Base-by-base conservation (phyloP, 2,797 vertebrate species). In the Trematomus bernacchii region DNA sequence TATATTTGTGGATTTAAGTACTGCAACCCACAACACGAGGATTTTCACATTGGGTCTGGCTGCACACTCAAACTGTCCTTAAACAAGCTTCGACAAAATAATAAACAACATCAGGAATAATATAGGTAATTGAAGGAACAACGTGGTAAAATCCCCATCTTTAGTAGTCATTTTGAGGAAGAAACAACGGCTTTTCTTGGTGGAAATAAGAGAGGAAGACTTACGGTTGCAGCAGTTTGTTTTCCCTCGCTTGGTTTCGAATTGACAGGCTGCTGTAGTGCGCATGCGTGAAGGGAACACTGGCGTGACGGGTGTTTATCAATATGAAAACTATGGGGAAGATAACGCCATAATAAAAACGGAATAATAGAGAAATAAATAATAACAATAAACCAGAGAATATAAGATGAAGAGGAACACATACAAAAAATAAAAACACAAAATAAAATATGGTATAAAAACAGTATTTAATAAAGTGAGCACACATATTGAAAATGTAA, bases 171-270 rank as follows among this genome's bases (percentile, higher is more conserved):
- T 0, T 1, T 3, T 1, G 3, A 47, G 4, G 3, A 27, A 10
- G 4, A 1, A 71, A 55, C 55, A 3, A 33, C 1, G 0, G 0
- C 4, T 30, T 42, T 11, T 43, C 4, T 60, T 1, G 1, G 1
- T 6, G 3, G 4, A 46, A 61, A 52, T 9, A 57, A 61, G 4
- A 12, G n/a, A 8, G 0, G 1, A 23, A 69, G 75, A 88, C 90
- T 85, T 79, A 92, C 90, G 3, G 21, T 1, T 14, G 53, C n/a
- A 19, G 30, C 2, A 44, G 10, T 10, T n/a, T 2, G 48, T 47
- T 81, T 90, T 92, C 88, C 90, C 89, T 87, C 87, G 60, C 80
- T 75, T n/a, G 7, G 19, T 74, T 91, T 92, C 80, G 77, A 92
- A 90, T 8, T 63, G 44, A 53, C 66, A 19, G 12, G 2, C 3